Percentiles rank a stretch among this genome's conserved stretches.
phyloP scores from a whole-genome alignment of 2,113 vertebrate species.

The Parus major region DNA sequence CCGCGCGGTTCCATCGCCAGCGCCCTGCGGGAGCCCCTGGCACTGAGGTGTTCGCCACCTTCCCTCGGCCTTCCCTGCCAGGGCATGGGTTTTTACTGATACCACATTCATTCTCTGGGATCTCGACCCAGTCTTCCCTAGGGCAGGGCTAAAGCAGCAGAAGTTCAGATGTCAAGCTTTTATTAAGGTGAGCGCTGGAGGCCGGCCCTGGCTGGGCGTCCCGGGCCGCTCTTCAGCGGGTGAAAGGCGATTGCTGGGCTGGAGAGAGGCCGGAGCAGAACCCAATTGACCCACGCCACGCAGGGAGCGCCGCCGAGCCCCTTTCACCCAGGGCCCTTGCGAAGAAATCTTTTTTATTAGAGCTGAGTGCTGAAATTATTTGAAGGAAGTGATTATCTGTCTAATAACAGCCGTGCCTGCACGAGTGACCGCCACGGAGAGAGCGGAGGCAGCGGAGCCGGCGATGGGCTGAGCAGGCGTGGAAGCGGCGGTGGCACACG shows the following conservation, averaged over 20 bases:
- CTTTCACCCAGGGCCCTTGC: conserved; percentile 76
- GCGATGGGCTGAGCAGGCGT: background rate
- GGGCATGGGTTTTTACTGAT: conserved; percentile 69
- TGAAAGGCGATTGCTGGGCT: conserved; percentile 77
- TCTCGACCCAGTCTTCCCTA: conserved; percentile 62
- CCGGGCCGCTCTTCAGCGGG: conserved; percentile 61
- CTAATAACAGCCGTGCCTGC: conserved; percentile 65
- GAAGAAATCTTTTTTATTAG: conserved; percentile 75
- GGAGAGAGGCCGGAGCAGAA: conserved; percentile 70
- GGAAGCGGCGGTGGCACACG: background rate
- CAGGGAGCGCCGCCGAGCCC: conserved; percentile 64
- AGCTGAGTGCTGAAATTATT: conserved; percentile 72
- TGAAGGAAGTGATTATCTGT: conserved; percentile 70
- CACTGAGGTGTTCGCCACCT: background rate
- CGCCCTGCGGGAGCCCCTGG: rapidly evolving
- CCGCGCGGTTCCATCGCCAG: rapidly evolving
- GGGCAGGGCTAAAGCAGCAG: conserved; percentile 62
- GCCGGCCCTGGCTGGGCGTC: conserved; percentile 71
- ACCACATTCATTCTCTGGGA: conserved; percentile 61
- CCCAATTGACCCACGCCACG: conserved; percentile 75
- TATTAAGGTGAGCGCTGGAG: conserved; percentile 71
- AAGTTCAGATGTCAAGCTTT: conserved; percentile 77
- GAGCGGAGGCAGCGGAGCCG: background rate
- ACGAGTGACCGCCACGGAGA: background rate
- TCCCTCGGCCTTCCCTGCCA: background rate